Evolutionary conservation across 2,797 vertebrate species (phyloP).

Genomic region (Tadarida brasiliensis): DNA sequence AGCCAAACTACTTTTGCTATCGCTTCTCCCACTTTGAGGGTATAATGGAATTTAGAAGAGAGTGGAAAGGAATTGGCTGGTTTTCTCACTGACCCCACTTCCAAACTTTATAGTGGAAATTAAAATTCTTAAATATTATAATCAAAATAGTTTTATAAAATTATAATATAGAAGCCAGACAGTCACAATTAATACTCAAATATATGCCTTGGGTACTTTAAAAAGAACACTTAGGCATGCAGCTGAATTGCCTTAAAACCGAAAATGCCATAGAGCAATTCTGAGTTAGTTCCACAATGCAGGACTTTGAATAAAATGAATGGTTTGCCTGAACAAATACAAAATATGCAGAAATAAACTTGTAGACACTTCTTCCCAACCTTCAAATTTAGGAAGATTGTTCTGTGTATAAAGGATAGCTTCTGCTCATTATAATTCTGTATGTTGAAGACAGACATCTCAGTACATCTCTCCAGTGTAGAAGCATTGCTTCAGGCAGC

Average conservation of each 20-base stretch:
- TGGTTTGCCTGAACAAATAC: slow-evolving; percentile 16
- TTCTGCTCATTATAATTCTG: slow-evolving; percentile 2
- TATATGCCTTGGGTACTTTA: slow-evolving; percentile 39
- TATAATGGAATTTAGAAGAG: background rate
- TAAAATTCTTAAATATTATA: slow-evolving; percentile 33
- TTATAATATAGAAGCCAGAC: slow-evolving; percentile 27
- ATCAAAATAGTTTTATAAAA: slow-evolving; percentile 44
- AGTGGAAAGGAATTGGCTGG: background rate
- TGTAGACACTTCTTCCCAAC: background rate
- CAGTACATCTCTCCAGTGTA: background rate
- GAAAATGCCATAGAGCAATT: slow-evolving; percentile 45
- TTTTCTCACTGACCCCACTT: slow-evolving; percentile 9
- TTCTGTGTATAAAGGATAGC: slow-evolving; percentile 8
- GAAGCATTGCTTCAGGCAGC: slow-evolving; percentile 14
- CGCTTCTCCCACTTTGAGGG: background rate
- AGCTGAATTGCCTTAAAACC: slow-evolving; percentile 39
- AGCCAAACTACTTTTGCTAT: background rate
- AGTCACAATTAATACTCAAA: slow-evolving; percentile 3
- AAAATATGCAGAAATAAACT: slow-evolving; percentile 39
- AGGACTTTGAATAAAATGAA: slow-evolving; percentile 31
- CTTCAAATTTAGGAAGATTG: slow-evolving; percentile 53
- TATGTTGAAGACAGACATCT: background rate
- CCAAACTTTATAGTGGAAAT: slow-evolving; percentile 24
- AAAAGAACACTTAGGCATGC: slow-evolving; percentile 1
- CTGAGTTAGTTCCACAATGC: slow-evolving; percentile 48